A percentile compares a stretch with the other conserved stretches of the same genome.
Evolutionary conservation across 2,888 invertebrate genomes (phyloP).

Genomic region (Prionchulus punctatus): DNA sequence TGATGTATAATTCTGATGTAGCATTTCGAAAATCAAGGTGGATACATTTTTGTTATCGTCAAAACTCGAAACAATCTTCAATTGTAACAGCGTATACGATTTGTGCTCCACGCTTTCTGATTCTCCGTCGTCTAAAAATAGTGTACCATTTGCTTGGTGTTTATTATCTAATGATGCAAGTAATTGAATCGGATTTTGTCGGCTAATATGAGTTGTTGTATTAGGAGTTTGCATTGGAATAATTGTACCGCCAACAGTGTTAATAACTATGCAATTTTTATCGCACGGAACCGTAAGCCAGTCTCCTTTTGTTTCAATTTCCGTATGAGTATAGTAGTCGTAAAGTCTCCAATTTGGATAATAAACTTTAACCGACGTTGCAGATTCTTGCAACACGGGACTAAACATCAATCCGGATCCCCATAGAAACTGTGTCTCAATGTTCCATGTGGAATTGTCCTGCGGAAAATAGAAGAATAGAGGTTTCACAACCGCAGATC

Average conservation of each 20-base stretch:
- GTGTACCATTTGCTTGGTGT: neutral
- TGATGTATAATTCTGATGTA: no score
- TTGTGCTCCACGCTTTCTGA: no score
- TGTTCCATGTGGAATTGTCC: neutral
- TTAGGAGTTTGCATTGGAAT: slow-evolving; percentile 24
- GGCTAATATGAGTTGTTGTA: slow-evolving; percentile 16
- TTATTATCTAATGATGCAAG: neutral
- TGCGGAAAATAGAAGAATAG: slow-evolving; percentile 46
- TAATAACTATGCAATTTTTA: no score
- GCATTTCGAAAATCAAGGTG: no score
- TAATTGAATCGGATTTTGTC: neutral
- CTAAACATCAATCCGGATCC: slow-evolving; percentile 7
- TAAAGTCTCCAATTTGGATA: slow-evolving; percentile 28
- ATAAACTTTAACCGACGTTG: slow-evolving; percentile 17
- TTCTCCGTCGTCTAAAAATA: slow-evolving; percentile 4
- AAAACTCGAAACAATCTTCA: no score
- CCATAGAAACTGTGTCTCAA: slow-evolving; percentile 12
- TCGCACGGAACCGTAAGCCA: no score
- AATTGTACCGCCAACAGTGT: slow-evolving; percentile 23
- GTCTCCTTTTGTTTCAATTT: no score
- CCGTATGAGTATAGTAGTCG: no score
- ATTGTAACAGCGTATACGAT: no score
- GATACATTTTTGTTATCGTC: no score
- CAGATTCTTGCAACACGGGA: slow-evolving; percentile 1
- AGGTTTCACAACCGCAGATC: slow-evolving; percentile 43